Evolutionary conservation across 2,888 invertebrate species (phyloP).

Genomic region (Selenia dentaria): DNA sequence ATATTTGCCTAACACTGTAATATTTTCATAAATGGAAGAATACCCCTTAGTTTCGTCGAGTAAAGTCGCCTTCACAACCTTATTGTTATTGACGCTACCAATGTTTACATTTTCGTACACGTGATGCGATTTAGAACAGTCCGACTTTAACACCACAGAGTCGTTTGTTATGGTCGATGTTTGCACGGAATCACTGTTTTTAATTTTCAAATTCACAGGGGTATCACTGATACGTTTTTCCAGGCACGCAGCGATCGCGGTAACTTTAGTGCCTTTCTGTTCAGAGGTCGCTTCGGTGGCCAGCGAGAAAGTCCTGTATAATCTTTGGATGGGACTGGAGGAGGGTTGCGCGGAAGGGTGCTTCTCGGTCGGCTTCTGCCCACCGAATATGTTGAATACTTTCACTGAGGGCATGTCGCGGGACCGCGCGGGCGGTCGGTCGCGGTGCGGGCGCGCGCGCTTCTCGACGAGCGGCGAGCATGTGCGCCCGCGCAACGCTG

Average conservation of each 20-base stretch:
- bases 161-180: conserved; percentile 60
- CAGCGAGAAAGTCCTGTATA: conserved; percentile 82
- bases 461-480: conserved; percentile 72
- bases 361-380: conserved; percentile 80
- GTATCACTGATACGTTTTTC: conserved; percentile 76
- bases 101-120: conserved; percentile 81
- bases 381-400: conserved; percentile 83
- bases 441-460: conserved; percentile 77
- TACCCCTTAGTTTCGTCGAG: conserved; percentile 75
- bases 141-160: conserved; percentile 58
- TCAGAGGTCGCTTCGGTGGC: conserved; percentile 65
- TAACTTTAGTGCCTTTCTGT: conserved; percentile 74
- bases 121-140: conserved; percentile 55
- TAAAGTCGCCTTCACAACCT: conserved; percentile 47
- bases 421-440: conserved; percentile 70
- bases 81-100: conserved; percentile 47
- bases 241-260: conserved; percentile 76
- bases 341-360: conserved; percentile 62
- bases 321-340: conserved; percentile 73
- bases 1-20: conserved; percentile 67
- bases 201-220: conserved; percentile 40
- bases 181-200: conserved; percentile 57
- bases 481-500: conserved; percentile 54
- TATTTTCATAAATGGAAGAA: conserved; percentile 77
- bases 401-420: conserved; percentile 84